Evolutionary conservation across 1,140 invertebrate genomes (phyloP).

Genomic region (Drosophila busckii): DNA sequence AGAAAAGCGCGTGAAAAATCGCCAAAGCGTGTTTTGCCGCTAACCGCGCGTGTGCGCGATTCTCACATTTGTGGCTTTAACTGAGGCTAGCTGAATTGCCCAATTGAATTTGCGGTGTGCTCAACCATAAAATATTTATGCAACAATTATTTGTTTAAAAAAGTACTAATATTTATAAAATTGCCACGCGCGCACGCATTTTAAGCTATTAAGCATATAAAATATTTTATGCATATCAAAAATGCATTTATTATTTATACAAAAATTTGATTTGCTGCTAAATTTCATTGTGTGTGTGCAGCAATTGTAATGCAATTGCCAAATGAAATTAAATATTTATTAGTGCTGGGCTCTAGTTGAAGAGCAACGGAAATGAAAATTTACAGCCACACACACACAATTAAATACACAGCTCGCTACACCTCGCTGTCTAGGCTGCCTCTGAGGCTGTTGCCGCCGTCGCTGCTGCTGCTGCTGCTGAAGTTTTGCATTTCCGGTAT

Average conservation of each 20-base stretch:
- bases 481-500: constrained; percentile 76
- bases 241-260: constrained; percentile 74
- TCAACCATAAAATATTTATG: too few species aligned
- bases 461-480: constrained; percentile 41
- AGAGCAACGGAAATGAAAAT: constrained; percentile 63
- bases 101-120: constrained; percentile 21
- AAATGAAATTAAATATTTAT: constrained; percentile 75
- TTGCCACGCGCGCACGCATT: constrained; percentile 19
- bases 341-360: constrained; percentile 26
- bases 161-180: too few species aligned
- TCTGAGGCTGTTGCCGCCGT: constrained; percentile 31
- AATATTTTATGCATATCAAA: constrained; percentile 70
- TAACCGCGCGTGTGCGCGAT: constrained; percentile 58
- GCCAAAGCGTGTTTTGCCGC: constrained; percentile 49
- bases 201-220: constrained; percentile 62
- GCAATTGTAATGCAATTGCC: constrained; percentile 62
- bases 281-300: constrained; percentile 5
- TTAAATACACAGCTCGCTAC: constrained; percentile 2
- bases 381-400: constrained; percentile 14
- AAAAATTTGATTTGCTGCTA: constrained; percentile 58
- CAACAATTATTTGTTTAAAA: too few species aligned
- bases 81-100: too few species aligned
- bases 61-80: constrained; percentile 30
- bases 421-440: constrained; percentile 6
- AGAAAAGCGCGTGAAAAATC: constrained; percentile 38